These are phyloP conservation scores for Plestiodon gilberti DNA, from an alignment of 2,113 vertebrate species.

Conservation along the genomic window DNA sequence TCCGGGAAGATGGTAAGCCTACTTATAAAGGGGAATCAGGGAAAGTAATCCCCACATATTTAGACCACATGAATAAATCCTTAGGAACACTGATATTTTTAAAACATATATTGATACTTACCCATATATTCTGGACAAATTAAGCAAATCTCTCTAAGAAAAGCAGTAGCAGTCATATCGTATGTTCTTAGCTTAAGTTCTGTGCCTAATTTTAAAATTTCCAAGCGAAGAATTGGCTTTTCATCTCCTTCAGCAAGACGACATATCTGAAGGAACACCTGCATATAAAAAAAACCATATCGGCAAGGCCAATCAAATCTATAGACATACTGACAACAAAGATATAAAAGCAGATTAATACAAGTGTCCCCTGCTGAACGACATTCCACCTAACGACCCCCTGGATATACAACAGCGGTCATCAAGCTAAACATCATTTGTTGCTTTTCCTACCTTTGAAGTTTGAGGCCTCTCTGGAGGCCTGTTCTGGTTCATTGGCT, in stretches of 20 bases:
- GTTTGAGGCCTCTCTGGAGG: no score
- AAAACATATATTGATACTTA: constrained; percentile 66
- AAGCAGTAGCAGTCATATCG: constrained; percentile 89
- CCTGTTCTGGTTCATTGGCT: no score
- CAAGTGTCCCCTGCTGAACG: no score
- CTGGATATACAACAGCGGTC: no score
- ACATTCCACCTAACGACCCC: no score
- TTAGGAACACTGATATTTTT: background rate
- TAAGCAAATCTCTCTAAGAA: constrained; percentile 90
- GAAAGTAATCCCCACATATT: no score
- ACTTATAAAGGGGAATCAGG: no score
- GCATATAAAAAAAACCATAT: background rate
- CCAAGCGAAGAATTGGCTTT: constrained; percentile 84
- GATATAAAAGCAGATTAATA: background rate
- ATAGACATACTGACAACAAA: background rate
- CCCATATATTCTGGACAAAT: constrained; percentile 93
- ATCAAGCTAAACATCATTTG: no score
- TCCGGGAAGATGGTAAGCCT: no score
- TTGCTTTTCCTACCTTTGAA: no score
- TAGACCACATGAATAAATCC: no score
- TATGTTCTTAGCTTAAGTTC: constrained; percentile 88
- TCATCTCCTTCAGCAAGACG: constrained; percentile 79
- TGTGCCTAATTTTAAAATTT: constrained; percentile 88
- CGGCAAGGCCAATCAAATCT: background rate
- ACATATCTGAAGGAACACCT: constrained; percentile 91